Evolutionary conservation across 2,797 vertebrate species (phyloP), one percentile per base, ranked within the genome.

Genomic region (Anabacerthia variegaticeps): DNA sequence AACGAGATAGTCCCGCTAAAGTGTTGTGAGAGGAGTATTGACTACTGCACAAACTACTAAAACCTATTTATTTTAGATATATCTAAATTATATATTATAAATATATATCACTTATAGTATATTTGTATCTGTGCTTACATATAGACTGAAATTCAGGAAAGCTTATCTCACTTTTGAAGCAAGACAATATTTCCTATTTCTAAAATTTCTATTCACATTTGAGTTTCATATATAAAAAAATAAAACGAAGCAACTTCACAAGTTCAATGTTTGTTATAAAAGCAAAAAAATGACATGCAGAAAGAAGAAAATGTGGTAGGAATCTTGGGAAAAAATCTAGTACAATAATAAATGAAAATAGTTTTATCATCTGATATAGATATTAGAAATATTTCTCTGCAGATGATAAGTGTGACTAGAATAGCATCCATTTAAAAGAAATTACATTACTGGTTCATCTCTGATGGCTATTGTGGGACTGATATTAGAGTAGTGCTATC

Each of bases 271-370:
- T 81, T 96, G 71, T 68, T 93, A 88, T 26, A 93, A 91, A 80
- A 93, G 87, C 62, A 76, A 96, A 96, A 96, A 77, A 96, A 52
- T 76, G 6, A 54, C 52, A 73, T 63, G 37, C 19, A 71, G 72
- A 68, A 68, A 74, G 65, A 62, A 93, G 28, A 78, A 95, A 97
- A 88, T 71, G 80, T 75, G 92, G 91, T 85, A 20, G 69, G 69
- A 95, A 92, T 93, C 43, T 86, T 92, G 77, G 77, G 27, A 79
- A 95, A 96, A 96, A 87, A 87, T 71, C 61, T 69, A 76, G 78
- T 91, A 91, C 71, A 95, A 76, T 94, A 97, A 96, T 95, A 96
- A 97, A 97, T 97, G 78, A 78, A 80, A 97, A 92, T 77, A 96
- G 80, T 91, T 97, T 97, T 96, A 91, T 97, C 63, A 92, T 95